phyloP scores from a whole-genome alignment of 2,888 invertebrate genomes.

The Neria commutata region DNA sequence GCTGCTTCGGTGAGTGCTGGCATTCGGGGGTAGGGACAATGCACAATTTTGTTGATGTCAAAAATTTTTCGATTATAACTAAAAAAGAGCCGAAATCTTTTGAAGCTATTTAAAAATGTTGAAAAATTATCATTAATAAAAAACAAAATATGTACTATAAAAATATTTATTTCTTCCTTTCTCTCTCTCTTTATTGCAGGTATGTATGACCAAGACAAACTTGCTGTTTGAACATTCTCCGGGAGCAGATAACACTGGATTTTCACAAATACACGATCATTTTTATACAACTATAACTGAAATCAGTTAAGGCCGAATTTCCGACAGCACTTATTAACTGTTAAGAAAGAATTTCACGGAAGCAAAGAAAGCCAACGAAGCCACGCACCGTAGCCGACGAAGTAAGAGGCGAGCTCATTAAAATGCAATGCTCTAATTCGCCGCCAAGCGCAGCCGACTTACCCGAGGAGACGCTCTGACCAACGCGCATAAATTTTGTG shows the following conservation, averaged over 20 bases:
- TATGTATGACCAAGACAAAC: too few relatives aligned
- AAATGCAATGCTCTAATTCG: constrained; percentile 11
- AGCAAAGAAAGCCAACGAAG: not conserved
- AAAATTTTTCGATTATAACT: not conserved
- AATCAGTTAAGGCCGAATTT: not conserved
- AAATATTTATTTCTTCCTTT: too few relatives aligned
- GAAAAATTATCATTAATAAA: too few relatives aligned
- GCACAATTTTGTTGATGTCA: not conserved
- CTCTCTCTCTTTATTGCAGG: too few relatives aligned
- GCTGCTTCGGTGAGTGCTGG: not conserved
- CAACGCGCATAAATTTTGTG: constrained; percentile 39
- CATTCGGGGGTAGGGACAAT: too few relatives aligned
- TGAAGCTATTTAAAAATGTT: not conserved
- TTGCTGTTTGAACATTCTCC: too few relatives aligned
- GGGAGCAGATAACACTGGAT: not conserved
- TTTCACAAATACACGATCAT: not conserved
- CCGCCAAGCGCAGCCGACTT: constrained; percentile 47
- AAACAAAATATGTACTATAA: too few relatives aligned
- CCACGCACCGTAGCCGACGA: too few relatives aligned
- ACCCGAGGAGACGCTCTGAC: too few relatives aligned
- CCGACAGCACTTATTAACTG: not conserved
- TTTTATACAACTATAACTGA: not conserved
- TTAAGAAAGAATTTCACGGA: not conserved
- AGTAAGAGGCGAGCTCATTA: not conserved
- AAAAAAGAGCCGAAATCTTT: too few relatives aligned